Base-by-base conservation (phyloP, 2,113 vertebrate genomes). In the Argyrosomus japonicus region DNA sequence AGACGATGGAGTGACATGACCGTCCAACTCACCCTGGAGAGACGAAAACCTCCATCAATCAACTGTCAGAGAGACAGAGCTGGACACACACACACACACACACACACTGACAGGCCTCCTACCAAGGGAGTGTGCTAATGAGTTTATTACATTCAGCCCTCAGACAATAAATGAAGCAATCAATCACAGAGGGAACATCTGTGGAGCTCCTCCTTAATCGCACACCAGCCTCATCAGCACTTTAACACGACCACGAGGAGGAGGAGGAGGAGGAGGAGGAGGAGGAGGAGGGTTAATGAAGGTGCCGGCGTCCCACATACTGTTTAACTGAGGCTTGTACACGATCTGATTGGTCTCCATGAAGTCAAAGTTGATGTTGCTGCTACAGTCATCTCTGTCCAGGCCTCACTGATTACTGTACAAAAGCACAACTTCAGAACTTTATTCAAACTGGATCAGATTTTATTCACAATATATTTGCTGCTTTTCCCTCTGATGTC, bases 161-260 rank as follows among this genome's bases (percentile, higher is more conserved):
- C 86, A 89, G 88, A 89, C 86, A 92, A 89, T 93, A 94, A 93
- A 92, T 80, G 81, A 91, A 92, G 75, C 76, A 10, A 93, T 93
- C 75, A 87, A 92, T 94, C 93, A 91, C 67, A 43, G 53, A 36
- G 70, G 79, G 82, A 92, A 82, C 71, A 82, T 91, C 83, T 87
- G 81, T 68, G 84, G 81, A 90, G 81, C 64, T 72, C 48, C 68
- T 65, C 65, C 69, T 62, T 76, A 79, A 88, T 85, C 61, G 29
- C 67, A n/a, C 63, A 62, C 21, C 77, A 75, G 71, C 84, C 62
- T 88, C 82, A 88, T 90, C 86, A 88, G 86, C 86, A 86, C 78
- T 85, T 88, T 73, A 83, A 69, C 65, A 82, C 0, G 1, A 81
- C 57, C 65, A 82, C 0, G 1, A 27, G 4, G 63, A 83, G 50